Conservation (phyloP, 2,888 invertebrate species). For the Branchipolynoe longqiensis region DNA sequence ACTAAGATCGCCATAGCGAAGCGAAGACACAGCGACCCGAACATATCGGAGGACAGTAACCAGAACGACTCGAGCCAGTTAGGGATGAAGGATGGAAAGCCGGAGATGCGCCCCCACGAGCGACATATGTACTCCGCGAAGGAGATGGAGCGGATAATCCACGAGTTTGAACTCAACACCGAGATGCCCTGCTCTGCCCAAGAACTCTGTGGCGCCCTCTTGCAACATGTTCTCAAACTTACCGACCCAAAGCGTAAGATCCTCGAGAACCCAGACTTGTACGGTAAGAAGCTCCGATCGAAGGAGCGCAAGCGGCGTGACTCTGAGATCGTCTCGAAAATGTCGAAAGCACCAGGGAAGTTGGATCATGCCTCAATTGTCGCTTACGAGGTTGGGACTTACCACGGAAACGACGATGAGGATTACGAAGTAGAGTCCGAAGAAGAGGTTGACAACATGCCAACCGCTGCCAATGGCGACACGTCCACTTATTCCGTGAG, state of each 20-base stretch:
- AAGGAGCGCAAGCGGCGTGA: constrained; percentile 78
- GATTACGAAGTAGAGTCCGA: constrained; percentile 67
- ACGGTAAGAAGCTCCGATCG: constrained; percentile 76
- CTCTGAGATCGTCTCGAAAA: constrained; percentile 86
- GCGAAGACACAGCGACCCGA: constrained; percentile 56
- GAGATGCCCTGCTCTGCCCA: constrained; percentile 79
- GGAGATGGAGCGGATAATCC: constrained; percentile 81
- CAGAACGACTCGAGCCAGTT: constrained; percentile 35
- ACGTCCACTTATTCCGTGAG: constrained; percentile 47
- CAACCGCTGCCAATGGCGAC: constrained; percentile 32
- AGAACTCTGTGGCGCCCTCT: constrained; percentile 80
- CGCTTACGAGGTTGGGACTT: constrained; percentile 87
- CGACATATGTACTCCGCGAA: constrained; percentile 89
- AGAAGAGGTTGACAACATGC: constrained; percentile 60
- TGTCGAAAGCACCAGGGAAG: constrained; percentile 91
- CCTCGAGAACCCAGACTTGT: constrained; percentile 86
- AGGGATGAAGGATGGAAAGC: constrained; percentile 72
- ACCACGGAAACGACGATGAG: constrained; percentile 74
- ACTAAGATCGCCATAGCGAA: constrained; percentile 88
- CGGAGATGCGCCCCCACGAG: constrained; percentile 83
- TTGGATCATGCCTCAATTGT: constrained; percentile 93
- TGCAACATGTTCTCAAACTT: constrained; percentile 83
- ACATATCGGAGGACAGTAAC: constrained; percentile 32
- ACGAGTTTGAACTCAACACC: constrained; percentile 81
- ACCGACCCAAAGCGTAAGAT: constrained; percentile 91